These are phyloP conservation scores for Nysson spinosus DNA, from an alignment of 2,888 invertebrate genomes.

Conservation along the genomic window DNA sequence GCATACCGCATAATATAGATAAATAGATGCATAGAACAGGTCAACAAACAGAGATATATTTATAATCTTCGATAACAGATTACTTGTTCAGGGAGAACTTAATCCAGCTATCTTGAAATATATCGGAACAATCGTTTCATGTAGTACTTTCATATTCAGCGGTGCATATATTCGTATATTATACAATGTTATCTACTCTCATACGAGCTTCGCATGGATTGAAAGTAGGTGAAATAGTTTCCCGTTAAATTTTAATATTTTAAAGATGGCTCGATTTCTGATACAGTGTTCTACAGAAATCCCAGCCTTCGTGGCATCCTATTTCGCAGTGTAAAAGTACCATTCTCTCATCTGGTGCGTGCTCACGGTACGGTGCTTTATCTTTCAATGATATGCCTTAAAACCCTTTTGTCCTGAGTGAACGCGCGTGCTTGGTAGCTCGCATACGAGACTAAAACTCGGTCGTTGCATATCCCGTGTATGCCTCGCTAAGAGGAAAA, in stretches of 20 bases:
- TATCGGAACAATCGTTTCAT: no score
- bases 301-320: background rate
- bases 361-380: conserved; percentile 15
- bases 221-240: no score
- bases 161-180: no score
- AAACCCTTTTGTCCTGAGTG: conserved; percentile 29
- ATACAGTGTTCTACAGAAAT: conserved; percentile 8
- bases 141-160: no score
- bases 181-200: no score
- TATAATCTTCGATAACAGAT: no score
- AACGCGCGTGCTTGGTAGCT: conserved; percentile 19
- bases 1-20: no score
- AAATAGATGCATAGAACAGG: no score
- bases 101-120: no score
- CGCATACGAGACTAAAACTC: conserved; percentile 18
- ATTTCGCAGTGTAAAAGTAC: conserved; percentile 8
- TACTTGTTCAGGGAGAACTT: no score
- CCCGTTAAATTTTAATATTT: background rate
- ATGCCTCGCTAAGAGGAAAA: conserved; percentile 5
- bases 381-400: conserved; percentile 28
- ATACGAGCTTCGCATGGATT: no score
- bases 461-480: background rate
- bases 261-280: background rate
- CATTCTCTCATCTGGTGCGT: conserved; percentile 7
- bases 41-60: no score